These are phyloP conservation scores for Notodonta ziczac DNA, from an alignment of 2,888 invertebrate genomes.

Conservation along the genomic window DNA sequence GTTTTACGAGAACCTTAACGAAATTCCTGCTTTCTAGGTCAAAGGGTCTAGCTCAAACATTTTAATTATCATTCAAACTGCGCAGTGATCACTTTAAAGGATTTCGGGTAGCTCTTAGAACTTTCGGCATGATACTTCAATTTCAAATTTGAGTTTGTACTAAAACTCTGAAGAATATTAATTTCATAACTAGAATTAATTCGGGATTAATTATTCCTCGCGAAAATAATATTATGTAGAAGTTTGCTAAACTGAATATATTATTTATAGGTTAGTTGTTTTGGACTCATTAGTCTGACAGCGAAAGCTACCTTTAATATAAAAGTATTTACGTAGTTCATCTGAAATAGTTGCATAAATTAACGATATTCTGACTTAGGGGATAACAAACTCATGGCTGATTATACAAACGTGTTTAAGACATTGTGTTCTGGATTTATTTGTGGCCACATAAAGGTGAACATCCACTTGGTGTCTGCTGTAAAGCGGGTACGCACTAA, in stretches of 20 bases:
- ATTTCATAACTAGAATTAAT: slow-evolving; percentile 2
- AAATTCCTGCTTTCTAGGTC: background rate
- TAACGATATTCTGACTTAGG: no score
- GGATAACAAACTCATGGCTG: no score
- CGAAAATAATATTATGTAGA: slow-evolving; percentile 8
- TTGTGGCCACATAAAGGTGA: no score
- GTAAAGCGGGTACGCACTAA: no score
- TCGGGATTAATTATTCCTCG: background rate
- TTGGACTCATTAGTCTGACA: no score
- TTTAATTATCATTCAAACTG: slow-evolving; percentile 1
- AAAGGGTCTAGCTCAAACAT: slow-evolving; percentile 2
- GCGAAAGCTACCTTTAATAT: no score
- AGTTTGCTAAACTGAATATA: slow-evolving; percentile 37
- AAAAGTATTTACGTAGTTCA: no score
- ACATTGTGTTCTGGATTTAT: no score
- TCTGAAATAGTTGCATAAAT: no score
- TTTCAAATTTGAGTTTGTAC: background rate
- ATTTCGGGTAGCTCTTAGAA: background rate
- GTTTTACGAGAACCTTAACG: slow-evolving; percentile 4
- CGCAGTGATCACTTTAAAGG: background rate
- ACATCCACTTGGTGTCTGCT: no score
- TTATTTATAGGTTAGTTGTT: no score
- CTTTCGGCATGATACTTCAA: background rate
- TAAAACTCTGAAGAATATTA: background rate
- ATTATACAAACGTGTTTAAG: no score